Percentiles rank a stretch among this genome's conserved stretches.
These are phyloP conservation scores for Ammodytes marinus DNA, from an alignment of 2,113 vertebrate species.

Conservation along the genomic window DNA sequence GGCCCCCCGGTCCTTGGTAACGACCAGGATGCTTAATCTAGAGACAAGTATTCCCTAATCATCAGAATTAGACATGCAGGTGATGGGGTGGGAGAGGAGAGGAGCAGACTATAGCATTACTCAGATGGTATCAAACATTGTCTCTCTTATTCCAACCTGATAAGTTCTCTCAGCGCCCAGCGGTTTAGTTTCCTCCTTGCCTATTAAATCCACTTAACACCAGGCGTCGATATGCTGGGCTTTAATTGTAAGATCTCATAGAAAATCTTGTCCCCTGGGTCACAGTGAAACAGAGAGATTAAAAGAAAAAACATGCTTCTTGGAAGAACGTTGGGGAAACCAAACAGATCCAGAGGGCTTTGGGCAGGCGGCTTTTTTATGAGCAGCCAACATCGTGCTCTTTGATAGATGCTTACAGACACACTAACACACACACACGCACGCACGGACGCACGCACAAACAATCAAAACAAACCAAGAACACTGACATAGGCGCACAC, in stretches of 20 bases:
- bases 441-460: constrained; percentile 16
- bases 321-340: not conserved
- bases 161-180: constrained; percentile 21
- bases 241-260: constrained; percentile 52
- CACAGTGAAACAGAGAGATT: constrained; percentile 34
- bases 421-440: not conserved
- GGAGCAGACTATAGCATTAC: not conserved
- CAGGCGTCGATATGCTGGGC: constrained; percentile 47
- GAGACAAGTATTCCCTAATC: constrained; percentile 46
- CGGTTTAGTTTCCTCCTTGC: constrained; percentile 33
- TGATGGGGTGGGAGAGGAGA: constrained; percentile 15
- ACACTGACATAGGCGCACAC: constrained; percentile 2
- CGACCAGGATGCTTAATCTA: constrained; percentile 47
- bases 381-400: constrained; percentile 19
- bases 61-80: constrained; percentile 41
- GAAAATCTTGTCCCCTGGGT: constrained; percentile 36
- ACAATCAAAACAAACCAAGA: constrained; percentile 35
- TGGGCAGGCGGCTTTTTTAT: constrained; percentile 3
- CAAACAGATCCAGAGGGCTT: constrained; percentile 23
- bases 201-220: constrained; percentile 56
- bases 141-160: constrained; percentile 17
- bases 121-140: constrained; percentile 41
- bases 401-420: not conserved
- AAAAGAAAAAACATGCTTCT: constrained; percentile 32
- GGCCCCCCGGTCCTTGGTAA: constrained; percentile 1